Evolutionary conservation across 1,140 invertebrate species (phyloP).

Genomic region (Phocides pigmalion): DNA sequence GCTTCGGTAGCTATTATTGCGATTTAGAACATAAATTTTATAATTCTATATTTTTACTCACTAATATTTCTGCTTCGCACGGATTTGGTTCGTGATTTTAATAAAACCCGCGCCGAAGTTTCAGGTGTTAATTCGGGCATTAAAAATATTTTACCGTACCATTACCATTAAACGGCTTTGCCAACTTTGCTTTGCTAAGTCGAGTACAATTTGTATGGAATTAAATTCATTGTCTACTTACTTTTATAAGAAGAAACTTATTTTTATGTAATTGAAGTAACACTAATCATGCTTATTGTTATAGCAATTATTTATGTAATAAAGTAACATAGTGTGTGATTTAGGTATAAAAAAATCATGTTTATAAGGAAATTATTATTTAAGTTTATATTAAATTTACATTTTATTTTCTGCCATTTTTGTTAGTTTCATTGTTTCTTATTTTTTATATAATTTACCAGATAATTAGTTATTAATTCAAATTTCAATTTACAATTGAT

Average conservation of each 20-base stretch:
- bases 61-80: constrained; percentile 24
- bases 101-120: not conserved
- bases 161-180: not conserved
- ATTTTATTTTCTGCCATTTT: no score
- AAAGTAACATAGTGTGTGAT: no score
- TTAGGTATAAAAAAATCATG: no score
- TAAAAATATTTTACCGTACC: not conserved
- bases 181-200: not conserved
- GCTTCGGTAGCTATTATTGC: constrained; percentile 50
- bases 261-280: no score
- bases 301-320: no score
- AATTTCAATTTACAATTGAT: no score
- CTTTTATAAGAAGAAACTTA: not conserved
- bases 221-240: not conserved
- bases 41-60: constrained; percentile 50
- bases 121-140: not conserved
- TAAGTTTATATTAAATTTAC: no score
- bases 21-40: constrained; percentile 53
- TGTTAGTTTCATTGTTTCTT: no score
- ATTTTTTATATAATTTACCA: no score
- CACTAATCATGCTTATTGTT: no score
- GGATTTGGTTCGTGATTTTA: constrained; percentile 27
- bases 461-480: no score
- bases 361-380: no score
- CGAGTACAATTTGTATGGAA: not conserved